Base-by-base conservation (phyloP, 2,113 vertebrate species). In the Leucoraja erinaceus region DNA sequence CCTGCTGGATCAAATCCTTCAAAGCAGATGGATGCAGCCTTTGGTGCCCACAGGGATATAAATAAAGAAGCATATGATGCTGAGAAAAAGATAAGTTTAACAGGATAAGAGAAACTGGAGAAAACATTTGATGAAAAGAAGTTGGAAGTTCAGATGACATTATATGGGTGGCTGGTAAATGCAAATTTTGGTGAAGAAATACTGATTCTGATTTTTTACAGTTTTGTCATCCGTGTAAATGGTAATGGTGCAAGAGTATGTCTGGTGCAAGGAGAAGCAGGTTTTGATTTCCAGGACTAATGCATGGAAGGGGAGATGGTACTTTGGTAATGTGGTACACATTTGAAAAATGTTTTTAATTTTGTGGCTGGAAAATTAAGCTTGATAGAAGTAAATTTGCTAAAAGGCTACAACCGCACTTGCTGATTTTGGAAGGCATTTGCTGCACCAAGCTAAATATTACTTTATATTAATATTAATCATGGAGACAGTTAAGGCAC, bases 251-350 rank as follows among this genome's bases (percentile, higher is more conserved):
- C 25, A 74, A 68, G 10, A 25, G 47, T 74, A 38, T 91, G 90
- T 54, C 38, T 54, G 70, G 20, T 33, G 33, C 33, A 91, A 91
- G 20, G 3, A 61, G 59, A 63, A 63, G 83, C n/a, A 88, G 63
- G 90, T 91, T 72, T 91, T 74, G n/a, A 25, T 91, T 91, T 72
- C 66, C 66, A 72, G 31, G 28, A 25, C 20, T 72, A 70, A 72
- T 72, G n/a, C 22, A 38, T 18, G 68, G 54, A 54, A 72, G 22
- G 31, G 38, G 22, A 70, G 33, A 47, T 6, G 33, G 90, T 9
- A 72, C 33, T 70, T 72, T 91, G 33, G 47, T 20, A 91, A 31
- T 28, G 90, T 91, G 22, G 11, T 91, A 14, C 38, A 91, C 11
- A 68, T 91, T 91, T 59, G 25, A 6, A 22, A 61, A 22, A 59